Evolutionary conservation across 2,888 invertebrate genomes (phyloP).

Genomic region (Orthonychiurus folsomi): DNA sequence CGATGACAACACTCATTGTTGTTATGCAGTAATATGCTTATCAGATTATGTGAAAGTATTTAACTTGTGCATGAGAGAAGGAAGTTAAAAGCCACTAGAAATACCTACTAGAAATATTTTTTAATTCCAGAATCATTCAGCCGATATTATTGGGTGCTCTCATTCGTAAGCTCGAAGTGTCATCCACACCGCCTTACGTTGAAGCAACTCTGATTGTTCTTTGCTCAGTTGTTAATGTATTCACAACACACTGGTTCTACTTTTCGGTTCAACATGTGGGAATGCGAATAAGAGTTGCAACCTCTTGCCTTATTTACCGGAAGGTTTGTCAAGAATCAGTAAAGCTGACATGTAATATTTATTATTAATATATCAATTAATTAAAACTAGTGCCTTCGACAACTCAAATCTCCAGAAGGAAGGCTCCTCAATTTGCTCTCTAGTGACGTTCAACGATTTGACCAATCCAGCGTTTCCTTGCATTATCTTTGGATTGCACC

Average conservation of each 20-base stretch:
- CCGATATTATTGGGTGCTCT: not conserved
- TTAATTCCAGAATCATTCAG: not conserved
- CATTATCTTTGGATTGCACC: conserved; percentile 10
- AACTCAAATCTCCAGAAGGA: not conserved
- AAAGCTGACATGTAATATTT: too few species aligned
- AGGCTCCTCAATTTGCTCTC: conserved; percentile 4
- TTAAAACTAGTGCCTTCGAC: not conserved
- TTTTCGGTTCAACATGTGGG: conserved; percentile 12
- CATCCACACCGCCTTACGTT: not conserved
- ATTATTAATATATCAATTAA: not conserved
- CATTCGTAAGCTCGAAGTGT: not conserved
- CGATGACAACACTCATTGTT: too few species aligned
- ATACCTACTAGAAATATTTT: too few species aligned
- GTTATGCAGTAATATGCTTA: too few species aligned
- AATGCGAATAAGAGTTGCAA: conserved; percentile 10
- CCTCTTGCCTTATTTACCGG: conserved; percentile 8
- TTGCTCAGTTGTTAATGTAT: conserved; percentile 6
- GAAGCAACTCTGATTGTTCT: conserved; percentile 5
- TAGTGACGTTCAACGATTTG: conserved; percentile 6
- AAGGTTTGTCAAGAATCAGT: not conserved
- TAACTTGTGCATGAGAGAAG: too few species aligned
- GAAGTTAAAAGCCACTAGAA: too few species aligned
- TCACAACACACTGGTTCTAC: conserved; percentile 2
- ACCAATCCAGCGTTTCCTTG: not conserved
- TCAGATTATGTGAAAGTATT: too few species aligned